These are phyloP conservation scores for Drosophila anomalipes DNA, from an alignment of 2,888 invertebrate genomes.

Conservation along the genomic window DNA sequence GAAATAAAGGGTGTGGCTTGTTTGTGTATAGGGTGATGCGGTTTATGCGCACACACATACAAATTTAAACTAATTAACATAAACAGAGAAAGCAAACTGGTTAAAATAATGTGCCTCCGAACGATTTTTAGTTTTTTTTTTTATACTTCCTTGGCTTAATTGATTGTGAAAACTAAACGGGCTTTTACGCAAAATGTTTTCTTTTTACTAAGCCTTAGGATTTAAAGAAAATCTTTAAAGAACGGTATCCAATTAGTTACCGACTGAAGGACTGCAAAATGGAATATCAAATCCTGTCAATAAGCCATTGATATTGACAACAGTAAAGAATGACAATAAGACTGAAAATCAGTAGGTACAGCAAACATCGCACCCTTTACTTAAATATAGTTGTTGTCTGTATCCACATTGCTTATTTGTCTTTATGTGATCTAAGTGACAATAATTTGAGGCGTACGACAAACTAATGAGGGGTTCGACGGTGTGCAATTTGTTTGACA, in stretches of 20 bases:
- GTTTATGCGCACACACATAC: neutral
- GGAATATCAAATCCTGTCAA: neutral
- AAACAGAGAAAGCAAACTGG: neutral
- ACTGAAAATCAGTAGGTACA: constrained; percentile 8
- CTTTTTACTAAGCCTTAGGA: neutral
- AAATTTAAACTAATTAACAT: constrained; percentile 14
- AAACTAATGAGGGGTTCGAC: constrained; percentile 17
- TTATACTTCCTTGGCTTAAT: neutral
- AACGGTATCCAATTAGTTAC: neutral
- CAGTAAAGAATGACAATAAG: neutral
- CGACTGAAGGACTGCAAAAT: neutral
- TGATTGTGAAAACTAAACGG: neutral
- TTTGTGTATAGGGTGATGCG: constrained; percentile 39
- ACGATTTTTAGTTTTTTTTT: neutral
- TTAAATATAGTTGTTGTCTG: constrained; percentile 6
- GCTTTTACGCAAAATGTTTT: neutral
- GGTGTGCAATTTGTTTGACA: constrained; percentile 22
- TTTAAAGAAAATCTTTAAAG: neutral
- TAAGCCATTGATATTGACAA: neutral
- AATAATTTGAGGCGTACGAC: constrained; percentile 23
- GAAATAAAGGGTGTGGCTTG: constrained; percentile 34
- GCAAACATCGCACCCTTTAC: constrained; percentile 16
- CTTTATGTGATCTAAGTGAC: constrained; percentile 32
- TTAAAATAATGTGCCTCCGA: neutral
- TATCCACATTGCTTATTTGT: constrained; percentile 7